These are phyloP conservation scores for Podocnemis expansa DNA, from an alignment of 2,113 vertebrate genomes.

Conservation along the genomic window DNA sequence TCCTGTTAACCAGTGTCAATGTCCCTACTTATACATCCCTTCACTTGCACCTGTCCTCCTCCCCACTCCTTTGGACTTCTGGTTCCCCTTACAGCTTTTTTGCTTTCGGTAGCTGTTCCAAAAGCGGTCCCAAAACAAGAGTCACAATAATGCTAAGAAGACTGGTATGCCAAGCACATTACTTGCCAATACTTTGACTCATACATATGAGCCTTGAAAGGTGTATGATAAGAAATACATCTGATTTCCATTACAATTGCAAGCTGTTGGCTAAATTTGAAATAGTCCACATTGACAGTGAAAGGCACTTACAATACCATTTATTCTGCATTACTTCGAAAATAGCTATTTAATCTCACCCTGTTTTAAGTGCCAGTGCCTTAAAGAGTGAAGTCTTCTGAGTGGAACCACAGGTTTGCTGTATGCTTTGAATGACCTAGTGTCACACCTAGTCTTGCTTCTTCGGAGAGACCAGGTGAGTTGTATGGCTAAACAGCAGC, in stretches of 20 bases:
- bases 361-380: not conserved
- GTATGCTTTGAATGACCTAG: rapidly evolving
- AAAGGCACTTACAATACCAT: not conserved
- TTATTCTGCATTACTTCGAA: not conserved
- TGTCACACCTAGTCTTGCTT: rapidly evolving
- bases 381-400: not conserved
- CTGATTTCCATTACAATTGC: not conserved
- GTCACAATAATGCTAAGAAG: not conserved
- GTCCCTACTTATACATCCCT: not conserved
- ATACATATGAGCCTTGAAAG: not conserved
- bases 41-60: not conserved
- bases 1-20: not conserved
- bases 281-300: not conserved
- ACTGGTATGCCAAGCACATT: not conserved
- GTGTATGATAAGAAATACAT: not conserved
- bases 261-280: not conserved
- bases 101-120: not conserved
- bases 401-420: too few relatives aligned
- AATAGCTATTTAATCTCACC: not conserved
- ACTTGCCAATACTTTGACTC: not conserved
- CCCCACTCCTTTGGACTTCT: not conserved
- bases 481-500: not conserved
- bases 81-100: not conserved
- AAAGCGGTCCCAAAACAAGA: not conserved
- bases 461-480: not conserved